Base-by-base conservation (phyloP, 2,888 invertebrate genomes). In the Gryllus longicercus region DNA sequence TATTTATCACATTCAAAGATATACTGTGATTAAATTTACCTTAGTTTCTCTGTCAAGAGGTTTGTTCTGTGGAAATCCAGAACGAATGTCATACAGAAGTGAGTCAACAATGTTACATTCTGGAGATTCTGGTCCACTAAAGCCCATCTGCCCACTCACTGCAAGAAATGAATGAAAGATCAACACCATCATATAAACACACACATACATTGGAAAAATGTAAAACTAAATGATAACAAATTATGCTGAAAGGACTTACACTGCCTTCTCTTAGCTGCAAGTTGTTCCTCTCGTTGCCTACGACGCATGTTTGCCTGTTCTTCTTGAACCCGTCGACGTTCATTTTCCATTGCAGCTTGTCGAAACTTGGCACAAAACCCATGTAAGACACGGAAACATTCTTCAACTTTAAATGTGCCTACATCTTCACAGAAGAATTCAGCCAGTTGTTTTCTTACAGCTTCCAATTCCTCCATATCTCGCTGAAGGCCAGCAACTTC, bases 401-500 rank as follows among this genome's bases (percentile, higher is more conserved):
- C 98, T 86, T 98, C 97, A 75, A 98, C 89, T 86, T 96, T 96
- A 86, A 98, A 98, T 0, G 94, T 91, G 79, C 91, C 92, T 0
- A 93, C 91, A 85, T 98, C 97, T 87, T 98, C 98, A 87, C 98
- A 98, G 88, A 98, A 97, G 88, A 97, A 98, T 79, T 95, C 94
- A 0, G 96, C 93, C 74, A 98, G 89, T 82, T 95, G 93, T 83
- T 91, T 91, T 51, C 96, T 91, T 81, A 96, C 91, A 23, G 90
- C 90, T 84, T 96, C 96, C 25, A 98, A 92, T 84, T 95, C 94
- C 81, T 93, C 92, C 91, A 97, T 92, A 83, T 94, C 94, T 80
- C 92, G 90, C 85, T 95, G 93, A 75, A 96, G 88, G 74, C 92
- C 93, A 14, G 91, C 88, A 79, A 96, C 93, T 87, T 95, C 95